Percentiles rank a stretch among this genome's conserved stretches.
Evolutionary conservation across 2,797 vertebrate genomes (phyloP).

Genomic region (Enteromius fasciolatus): DNA sequence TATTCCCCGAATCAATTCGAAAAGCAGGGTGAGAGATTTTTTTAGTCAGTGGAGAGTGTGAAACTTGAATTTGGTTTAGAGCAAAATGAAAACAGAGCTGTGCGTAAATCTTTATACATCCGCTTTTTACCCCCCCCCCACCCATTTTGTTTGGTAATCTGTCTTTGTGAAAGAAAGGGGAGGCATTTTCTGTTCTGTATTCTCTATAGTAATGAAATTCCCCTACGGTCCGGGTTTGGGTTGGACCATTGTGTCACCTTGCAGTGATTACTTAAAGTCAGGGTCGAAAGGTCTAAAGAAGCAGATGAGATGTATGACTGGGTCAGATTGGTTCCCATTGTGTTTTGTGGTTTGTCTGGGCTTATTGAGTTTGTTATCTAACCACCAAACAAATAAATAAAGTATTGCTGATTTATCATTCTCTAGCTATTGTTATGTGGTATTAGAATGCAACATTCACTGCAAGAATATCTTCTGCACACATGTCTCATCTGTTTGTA

Average conservation of each 20-base stretch:
- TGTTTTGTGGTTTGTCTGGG: constrained; percentile 15
- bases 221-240: neutral
- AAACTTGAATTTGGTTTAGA: constrained; percentile 51
- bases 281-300: constrained; percentile 35
- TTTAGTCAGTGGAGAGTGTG: constrained; percentile 34
- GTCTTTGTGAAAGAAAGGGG: constrained; percentile 28
- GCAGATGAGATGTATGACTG: constrained; percentile 47
- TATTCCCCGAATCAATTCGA: constrained; percentile 33
- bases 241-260: constrained; percentile 42
- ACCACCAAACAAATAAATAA: constrained; percentile 23
- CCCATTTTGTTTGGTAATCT: constrained; percentile 38
- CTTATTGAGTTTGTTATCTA: constrained; percentile 41
- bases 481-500: constrained; percentile 9
- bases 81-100: constrained; percentile 45
- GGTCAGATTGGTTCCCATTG: constrained; percentile 24
- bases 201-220: constrained; percentile 46
- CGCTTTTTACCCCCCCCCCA: neutral
- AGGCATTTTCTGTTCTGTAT: constrained; percentile 17
- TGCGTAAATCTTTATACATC: constrained; percentile 36
- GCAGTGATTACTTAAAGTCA: constrained; percentile 43
- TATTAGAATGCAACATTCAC: constrained; percentile 2
- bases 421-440: neutral
- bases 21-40: constrained; percentile 11
- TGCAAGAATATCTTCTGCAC: neutral
- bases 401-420: constrained; percentile 28